A percentile compares a stretch with the other conserved stretches of the same genome.
phyloP scores from a whole-genome alignment of 2,797 vertebrate genomes.

The Eurystomus glaucurus region DNA sequence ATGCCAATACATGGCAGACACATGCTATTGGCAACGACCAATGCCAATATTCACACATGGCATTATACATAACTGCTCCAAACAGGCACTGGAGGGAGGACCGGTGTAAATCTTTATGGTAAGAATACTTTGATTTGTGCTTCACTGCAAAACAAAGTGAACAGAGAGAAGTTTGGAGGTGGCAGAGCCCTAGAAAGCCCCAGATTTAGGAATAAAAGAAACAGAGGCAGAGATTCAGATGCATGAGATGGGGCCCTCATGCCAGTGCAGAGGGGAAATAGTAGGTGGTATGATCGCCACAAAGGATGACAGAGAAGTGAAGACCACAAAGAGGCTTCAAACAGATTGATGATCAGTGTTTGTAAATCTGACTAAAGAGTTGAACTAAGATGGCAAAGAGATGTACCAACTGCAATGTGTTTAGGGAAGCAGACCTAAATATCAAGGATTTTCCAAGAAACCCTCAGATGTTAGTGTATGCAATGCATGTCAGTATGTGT shows the following conservation, averaged over 20 bases:
- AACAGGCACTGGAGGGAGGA: background rate
- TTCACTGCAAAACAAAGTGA: background rate
- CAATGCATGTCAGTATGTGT: background rate
- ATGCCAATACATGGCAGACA: background rate
- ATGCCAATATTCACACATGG: background rate
- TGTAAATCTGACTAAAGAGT: background rate
- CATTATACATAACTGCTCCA: background rate
- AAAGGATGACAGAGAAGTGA: background rate
- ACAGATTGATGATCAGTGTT: background rate
- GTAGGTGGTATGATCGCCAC: background rate
- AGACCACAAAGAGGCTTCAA: background rate
- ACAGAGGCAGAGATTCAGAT: background rate
- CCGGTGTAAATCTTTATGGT: background rate
- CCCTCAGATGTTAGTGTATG: background rate
- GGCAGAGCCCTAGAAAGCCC: background rate
- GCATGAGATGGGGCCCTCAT: background rate
- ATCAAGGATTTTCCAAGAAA: background rate
- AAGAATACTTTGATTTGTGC: background rate
- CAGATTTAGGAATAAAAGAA: background rate
- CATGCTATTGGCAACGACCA: background rate
- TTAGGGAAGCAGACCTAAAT: background rate
- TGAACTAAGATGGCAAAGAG: background rate
- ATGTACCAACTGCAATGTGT: background rate
- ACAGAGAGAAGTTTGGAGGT: background rate
- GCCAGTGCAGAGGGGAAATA: background rate